Evolutionary conservation across 2,113 vertebrate species (phyloP), one percentile per base, ranked within the genome.

Genomic region (Chlorodrepanis virens): DNA sequence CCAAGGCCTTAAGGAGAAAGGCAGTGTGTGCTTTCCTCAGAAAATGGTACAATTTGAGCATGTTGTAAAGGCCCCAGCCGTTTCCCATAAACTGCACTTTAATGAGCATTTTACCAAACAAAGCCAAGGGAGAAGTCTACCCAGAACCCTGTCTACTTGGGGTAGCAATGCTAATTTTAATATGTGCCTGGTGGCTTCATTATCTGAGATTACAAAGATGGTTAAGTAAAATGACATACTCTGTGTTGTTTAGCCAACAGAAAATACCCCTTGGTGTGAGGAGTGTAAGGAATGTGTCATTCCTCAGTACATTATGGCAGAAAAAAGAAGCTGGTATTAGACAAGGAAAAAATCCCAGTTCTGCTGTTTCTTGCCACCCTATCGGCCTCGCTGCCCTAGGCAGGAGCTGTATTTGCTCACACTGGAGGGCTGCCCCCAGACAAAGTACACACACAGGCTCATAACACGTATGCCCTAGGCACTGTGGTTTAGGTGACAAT

Each of bases 401-500:
- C 96, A 83, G 83, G 37, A 96, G 91, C 87, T 12, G 68, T 67
- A 75, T 85, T 83, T 83, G 91, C 94, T 77, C 2, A 1, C 71
- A 89, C 95, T 79, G 79, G 49, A 93, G 94, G 96, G 92, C 87
- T 95, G 85, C 93, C 96, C 95, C 92, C 83, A 94, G 70, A 96
- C 92, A 89, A 92, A 79, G 74, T 12, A 75, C 84, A 49, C 9
- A 21, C 60, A 82, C 77, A 69, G 4, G 88, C 79, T 77, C 78
- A 49, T 35, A 90, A 75, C 65, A 85, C 39, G 67, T 6, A 24
- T 20, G 89, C 96, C 93, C 81, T 5, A 14, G 90, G 96, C 87
- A 28, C 49, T 83, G 45, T 2, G 29, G 79, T 90, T 96, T 94
- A 77, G 79, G 93, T 87, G 93, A 95, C 89, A 82, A 74, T 52